Evolutionary conservation across 2,113 vertebrate species (phyloP).

Genomic region (Loxodonta africana): DNA sequence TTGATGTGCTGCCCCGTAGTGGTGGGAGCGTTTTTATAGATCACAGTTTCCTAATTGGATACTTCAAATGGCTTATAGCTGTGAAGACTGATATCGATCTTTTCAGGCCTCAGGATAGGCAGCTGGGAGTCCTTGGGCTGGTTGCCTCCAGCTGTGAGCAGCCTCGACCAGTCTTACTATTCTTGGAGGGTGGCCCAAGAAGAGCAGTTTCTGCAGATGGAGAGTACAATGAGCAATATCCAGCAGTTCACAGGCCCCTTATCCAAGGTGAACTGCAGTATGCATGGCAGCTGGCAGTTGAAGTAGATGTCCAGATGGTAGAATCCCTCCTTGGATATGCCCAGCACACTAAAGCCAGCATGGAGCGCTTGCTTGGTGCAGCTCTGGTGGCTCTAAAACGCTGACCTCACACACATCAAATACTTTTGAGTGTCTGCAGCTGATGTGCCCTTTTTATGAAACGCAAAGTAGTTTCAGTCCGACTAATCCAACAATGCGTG

Average conservation of each 20-base stretch:
- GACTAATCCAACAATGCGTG: background rate
- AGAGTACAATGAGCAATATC: background rate
- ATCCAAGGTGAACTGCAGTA: background rate
- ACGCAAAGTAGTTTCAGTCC: background rate
- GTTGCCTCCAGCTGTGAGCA: background rate
- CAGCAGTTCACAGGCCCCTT: background rate
- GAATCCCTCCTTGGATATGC: conserved; percentile 1
- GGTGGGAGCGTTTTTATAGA: background rate
- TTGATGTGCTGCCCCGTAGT: background rate
- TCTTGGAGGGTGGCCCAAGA: background rate
- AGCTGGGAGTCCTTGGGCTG: background rate
- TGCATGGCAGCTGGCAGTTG: background rate
- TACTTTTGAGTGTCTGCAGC: background rate
- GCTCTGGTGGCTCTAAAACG: conserved; percentile 27
- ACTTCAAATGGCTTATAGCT: conserved; percentile 21
- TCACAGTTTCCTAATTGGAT: conserved; percentile 32
- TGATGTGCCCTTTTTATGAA: conserved; percentile 17
- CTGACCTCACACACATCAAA: conserved; percentile 35
- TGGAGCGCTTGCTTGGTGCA: background rate
- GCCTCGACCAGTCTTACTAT: background rate
- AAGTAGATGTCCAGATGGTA: background rate
- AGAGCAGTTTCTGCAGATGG: background rate
- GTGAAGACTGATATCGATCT: background rate
- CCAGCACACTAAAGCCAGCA: background rate
- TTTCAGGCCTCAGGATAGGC: background rate